phyloP scores from a whole-genome alignment of 2,797 vertebrate species.

The Poeciliopsis presidionis region DNA sequence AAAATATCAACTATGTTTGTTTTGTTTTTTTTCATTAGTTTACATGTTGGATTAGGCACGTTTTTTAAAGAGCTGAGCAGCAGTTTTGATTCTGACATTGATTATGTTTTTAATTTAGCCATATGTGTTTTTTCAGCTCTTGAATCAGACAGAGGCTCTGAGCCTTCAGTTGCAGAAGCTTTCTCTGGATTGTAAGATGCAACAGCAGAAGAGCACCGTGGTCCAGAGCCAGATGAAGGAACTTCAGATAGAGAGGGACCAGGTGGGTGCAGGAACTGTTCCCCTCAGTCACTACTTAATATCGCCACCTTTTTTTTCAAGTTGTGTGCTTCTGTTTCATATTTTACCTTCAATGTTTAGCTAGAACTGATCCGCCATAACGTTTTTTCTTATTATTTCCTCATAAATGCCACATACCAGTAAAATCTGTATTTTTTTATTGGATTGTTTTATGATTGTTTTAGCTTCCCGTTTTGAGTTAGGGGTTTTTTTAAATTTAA shows the following conservation, averaged over 20 bases:
- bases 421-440: not conserved
- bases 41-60: not conserved
- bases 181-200: slow-evolving; percentile 84
- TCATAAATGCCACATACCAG: slow-evolving; percentile 4
- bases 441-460: not conserved
- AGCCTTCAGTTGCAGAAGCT: slow-evolving; percentile 82
- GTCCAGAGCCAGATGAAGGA: slow-evolving; percentile 85
- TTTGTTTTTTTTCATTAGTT: not conserved
- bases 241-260: slow-evolving; percentile 88
- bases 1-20: not conserved
- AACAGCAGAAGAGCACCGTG: slow-evolving; percentile 81
- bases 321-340: not conserved
- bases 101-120: not conserved
- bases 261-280: slow-evolving; percentile 68
- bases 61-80: not conserved
- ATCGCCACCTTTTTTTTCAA: not conserved
- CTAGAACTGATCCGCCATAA: not conserved
- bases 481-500: not conserved
- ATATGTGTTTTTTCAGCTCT: slow-evolving; percentile 66
- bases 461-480: not conserved
- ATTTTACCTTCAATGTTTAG: not conserved
- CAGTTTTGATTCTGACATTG: not conserved
- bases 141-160: slow-evolving; percentile 84
- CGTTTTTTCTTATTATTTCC: not conserved
- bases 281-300: not conserved